Percentiles rank a stretch among this genome's conserved stretches.
Evolutionary conservation across 2,113 vertebrate genomes (phyloP).

Genomic region (Siphamia tubifer): DNA sequence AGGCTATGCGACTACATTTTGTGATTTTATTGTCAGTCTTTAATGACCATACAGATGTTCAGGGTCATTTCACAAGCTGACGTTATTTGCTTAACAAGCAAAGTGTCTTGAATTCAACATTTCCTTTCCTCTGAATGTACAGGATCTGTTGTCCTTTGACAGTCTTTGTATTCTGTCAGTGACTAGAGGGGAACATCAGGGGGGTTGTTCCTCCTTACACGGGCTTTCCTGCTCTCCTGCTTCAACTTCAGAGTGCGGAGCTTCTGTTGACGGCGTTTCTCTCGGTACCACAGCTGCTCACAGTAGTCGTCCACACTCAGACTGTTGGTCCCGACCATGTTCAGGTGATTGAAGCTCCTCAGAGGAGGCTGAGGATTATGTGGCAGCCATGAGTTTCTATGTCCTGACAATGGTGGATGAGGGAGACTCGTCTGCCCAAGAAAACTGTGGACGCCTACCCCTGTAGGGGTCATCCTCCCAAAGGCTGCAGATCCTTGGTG

Average conservation of each 20-base stretch:
- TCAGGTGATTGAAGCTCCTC: constrained; percentile 78
- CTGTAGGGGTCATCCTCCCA: neutral
- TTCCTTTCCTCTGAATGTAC: neutral
- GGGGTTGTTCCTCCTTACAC: constrained; percentile 81
- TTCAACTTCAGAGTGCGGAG: constrained; percentile 81
- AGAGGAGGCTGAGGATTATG: constrained; percentile 29
- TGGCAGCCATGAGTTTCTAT: constrained; percentile 38
- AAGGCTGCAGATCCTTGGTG: neutral
- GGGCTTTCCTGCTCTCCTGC: constrained; percentile 78
- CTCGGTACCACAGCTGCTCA: constrained; percentile 81
- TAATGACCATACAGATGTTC: neutral
- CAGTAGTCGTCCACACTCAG: constrained; percentile 81
- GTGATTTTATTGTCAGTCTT: neutral
- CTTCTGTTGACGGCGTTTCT: constrained; percentile 83
- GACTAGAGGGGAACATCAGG: constrained; percentile 19
- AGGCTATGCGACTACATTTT: neutral
- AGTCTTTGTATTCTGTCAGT: neutral
- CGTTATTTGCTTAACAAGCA: neutral
- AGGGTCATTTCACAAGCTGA: neutral
- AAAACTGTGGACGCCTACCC: neutral
- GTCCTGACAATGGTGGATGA: neutral
- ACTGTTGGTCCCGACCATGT: constrained; percentile 62
- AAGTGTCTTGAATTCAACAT: neutral
- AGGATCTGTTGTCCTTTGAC: neutral
- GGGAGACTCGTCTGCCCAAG: neutral